These are phyloP conservation scores for Carpatolechia fugitivella DNA, from an alignment of 2,888 invertebrate genomes.

Conservation along the genomic window DNA sequence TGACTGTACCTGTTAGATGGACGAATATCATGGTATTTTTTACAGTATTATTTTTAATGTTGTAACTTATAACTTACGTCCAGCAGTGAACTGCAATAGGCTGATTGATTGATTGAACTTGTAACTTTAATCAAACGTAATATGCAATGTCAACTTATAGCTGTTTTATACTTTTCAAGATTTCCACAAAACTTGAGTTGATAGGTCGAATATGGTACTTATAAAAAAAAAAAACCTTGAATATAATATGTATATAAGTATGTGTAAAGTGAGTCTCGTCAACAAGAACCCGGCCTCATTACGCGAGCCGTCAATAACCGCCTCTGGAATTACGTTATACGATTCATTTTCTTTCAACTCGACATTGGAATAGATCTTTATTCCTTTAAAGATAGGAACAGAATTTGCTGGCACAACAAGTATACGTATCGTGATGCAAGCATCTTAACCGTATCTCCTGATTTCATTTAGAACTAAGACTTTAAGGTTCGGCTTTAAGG, in stretches of 20 bases:
- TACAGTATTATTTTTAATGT: too few species aligned
- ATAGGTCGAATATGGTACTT: too few species aligned
- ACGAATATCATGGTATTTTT: too few species aligned
- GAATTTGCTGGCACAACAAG: constrained; percentile 75
- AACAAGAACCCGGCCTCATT: constrained; percentile 3
- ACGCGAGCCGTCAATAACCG: constrained; percentile 40
- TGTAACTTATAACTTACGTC: too few species aligned
- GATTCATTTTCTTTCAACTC: constrained; percentile 68
- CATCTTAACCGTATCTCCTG: constrained; percentile 23
- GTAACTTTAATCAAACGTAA: too few species aligned
- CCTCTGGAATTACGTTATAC: constrained; percentile 55
- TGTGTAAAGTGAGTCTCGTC: not conserved
- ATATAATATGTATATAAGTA: not conserved
- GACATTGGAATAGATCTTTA: constrained; percentile 73
- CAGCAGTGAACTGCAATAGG: too few species aligned
- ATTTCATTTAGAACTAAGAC: constrained; percentile 14
- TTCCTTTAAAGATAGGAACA: constrained; percentile 72
- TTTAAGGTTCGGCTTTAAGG: not conserved
- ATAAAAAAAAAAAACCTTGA: too few species aligned
- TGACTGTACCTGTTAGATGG: too few species aligned
- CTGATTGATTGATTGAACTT: too few species aligned
- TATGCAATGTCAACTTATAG: too few species aligned
- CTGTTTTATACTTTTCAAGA: too few species aligned
- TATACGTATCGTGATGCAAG: constrained; percentile 25
- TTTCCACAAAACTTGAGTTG: too few species aligned